Base-by-base conservation (phyloP, 2,888 invertebrate species). In the Thecophora atra region DNA sequence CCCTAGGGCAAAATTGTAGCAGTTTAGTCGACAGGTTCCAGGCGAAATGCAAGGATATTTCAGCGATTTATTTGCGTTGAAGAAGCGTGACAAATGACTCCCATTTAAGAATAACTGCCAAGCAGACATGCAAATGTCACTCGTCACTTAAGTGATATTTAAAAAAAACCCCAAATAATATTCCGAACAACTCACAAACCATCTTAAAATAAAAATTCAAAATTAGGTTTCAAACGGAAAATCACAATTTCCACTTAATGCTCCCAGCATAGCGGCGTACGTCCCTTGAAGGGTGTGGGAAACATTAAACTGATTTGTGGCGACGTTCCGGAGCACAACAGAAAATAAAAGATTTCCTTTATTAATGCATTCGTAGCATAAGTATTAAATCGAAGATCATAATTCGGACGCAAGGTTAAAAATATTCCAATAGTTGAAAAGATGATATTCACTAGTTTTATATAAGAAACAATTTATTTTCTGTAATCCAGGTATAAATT, bases 1-100 rank as follows among this genome's bases (percentile, higher is more conserved):
- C 77, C 77, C 75, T n/a, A 67, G 73, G 67, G 76, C 62, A 60
- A 74, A 74, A 76, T 76, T 24, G 47, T 65, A 68, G 44, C 21
- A 68, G 56, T 68, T 26, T 21, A 24, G 47, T 47, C 24, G 47
- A 64, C 47, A 19, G 17, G 42, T 58, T 24, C 5, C 42, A 21
- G 17, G 19, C 17, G 26, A 44, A 54, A 26, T 52, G 37, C 24
- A 28, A 13, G 26, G 26, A 65, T 54, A 63, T 37, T 19, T 37
- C 19, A 42, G 54, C 15, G 52, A 65, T 67, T 44, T 26, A 17
- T 24, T 56, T 58, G 24, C 24, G 56, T 19, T 68, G 62, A 62
- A 56, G 21, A 62, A 62, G 69, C 51, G 62, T 70, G 69, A 70
- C 69, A 70, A 70, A 70, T 70, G 69, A 47, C 62, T 30, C 47